phyloP scores from a whole-genome alignment of 2,113 vertebrate genomes.

The Nycticebus coucang region DNA sequence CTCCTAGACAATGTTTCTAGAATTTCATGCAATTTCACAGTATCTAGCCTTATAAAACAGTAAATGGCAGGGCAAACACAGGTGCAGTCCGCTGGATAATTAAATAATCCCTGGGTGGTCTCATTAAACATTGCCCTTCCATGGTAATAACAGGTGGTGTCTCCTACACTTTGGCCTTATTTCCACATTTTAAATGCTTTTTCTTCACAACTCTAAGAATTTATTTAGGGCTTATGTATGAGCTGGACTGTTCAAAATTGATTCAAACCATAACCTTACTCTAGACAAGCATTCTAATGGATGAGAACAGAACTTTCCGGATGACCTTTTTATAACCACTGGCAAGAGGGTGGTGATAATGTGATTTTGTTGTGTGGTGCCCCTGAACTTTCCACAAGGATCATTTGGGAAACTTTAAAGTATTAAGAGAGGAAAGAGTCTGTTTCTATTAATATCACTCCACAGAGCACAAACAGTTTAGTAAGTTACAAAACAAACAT shows the following conservation, averaged over 20 bases:
- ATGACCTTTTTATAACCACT: background rate
- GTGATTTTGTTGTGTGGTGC: slow-evolving; percentile 18
- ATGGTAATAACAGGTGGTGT: background rate
- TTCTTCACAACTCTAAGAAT: background rate
- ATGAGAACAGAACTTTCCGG: background rate
- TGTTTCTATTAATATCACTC: slow-evolving; percentile 33
- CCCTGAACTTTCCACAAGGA: background rate
- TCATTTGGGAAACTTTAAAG: slow-evolving; percentile 38
- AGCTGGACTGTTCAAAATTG: background rate
- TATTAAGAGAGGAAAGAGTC: background rate
- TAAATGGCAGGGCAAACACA: background rate
- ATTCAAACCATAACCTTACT: background rate
- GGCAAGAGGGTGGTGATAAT: background rate
- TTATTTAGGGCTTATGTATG: background rate
- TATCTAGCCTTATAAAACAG: background rate
- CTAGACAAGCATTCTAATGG: too few species aligned
- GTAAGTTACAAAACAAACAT: slow-evolving; percentile 73
- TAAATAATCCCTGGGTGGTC: background rate
- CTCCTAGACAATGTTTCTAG: background rate
- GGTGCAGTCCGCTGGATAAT: background rate
- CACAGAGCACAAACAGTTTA: slow-evolving; percentile 43
- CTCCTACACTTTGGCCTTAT: background rate
- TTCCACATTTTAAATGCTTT: background rate
- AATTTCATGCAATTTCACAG: background rate
- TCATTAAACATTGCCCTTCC: background rate